A percentile compares a stretch with the other conserved stretches of the same genome.
Conservation (phyloP, 2,797 vertebrate species). For the Allobates femoralis region DNA sequence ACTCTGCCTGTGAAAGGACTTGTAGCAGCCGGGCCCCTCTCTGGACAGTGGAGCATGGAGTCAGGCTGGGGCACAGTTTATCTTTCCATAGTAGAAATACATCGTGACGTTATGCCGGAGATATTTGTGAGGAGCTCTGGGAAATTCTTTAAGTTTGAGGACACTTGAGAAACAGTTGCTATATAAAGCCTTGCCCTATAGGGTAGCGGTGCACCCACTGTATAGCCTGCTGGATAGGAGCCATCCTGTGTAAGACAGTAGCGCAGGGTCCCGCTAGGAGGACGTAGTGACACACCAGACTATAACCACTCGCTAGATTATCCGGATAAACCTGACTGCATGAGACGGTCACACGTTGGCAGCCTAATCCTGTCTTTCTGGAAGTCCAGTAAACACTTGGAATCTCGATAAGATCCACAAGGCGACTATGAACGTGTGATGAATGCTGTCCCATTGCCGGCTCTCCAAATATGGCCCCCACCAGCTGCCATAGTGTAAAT, state of each 20-base stretch:
- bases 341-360: neutral
- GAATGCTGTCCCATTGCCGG: constrained; percentile 10
- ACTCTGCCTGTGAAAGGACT: neutral
- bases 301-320: neutral
- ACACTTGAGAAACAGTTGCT: neutral
- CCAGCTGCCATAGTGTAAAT: neutral
- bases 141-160: constrained; percentile 9
- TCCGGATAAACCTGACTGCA: neutral
- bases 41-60: too few species aligned
- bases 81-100: neutral
- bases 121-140: neutral
- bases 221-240: neutral
- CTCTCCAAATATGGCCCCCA: neutral
- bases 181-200: constrained; percentile 18
- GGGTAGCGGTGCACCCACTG: neutral
- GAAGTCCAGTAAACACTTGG: neutral
- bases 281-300: neutral
- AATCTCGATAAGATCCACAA: constrained; percentile 30
- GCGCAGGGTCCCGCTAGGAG: neutral
- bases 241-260: constrained; percentile 6
- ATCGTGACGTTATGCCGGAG: neutral
- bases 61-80: too few species aligned
- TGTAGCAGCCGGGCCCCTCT: neutral
- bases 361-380: constrained; percentile 18
- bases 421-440: constrained; percentile 19